A percentile compares a stretch with the other conserved stretches of the same genome.
phyloP scores from a whole-genome alignment of 2,797 vertebrate genomes.

The Xenopus petersii region DNA sequence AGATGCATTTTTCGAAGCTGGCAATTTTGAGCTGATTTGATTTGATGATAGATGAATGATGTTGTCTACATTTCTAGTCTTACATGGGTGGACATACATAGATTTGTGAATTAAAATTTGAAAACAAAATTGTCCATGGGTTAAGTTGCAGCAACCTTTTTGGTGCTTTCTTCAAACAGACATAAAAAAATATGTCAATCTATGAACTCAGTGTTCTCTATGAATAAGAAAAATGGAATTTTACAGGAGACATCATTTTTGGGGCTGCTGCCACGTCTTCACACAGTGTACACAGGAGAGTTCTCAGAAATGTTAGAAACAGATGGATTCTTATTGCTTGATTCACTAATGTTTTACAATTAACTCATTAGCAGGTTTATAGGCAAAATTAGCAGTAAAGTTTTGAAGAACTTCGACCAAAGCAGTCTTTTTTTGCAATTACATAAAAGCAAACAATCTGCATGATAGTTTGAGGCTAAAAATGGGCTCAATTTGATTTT shows the following conservation, averaged over 20 bases:
- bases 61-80: too few relatives aligned
- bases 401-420: conserved; percentile 71
- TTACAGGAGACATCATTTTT: conserved; percentile 50
- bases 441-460: conserved; percentile 66
- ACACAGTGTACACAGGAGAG: conserved; percentile 69
- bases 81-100: too few relatives aligned
- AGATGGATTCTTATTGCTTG: conserved; percentile 74
- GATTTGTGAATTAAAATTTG: too few relatives aligned
- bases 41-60: too few relatives aligned
- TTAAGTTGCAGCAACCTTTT: too few relatives aligned
- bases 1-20: too few relatives aligned
- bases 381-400: conserved; percentile 73
- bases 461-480: conserved; percentile 69
- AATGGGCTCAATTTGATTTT: conserved; percentile 63
- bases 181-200: too few relatives aligned
- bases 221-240: background rate
- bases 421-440: conserved; percentile 65
- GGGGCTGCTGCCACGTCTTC: conserved; percentile 48
- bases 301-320: conserved; percentile 67
- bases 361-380: conserved; percentile 77
- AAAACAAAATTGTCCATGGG: too few relatives aligned
- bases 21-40: too few relatives aligned
- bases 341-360: conserved; percentile 73
- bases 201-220: background rate
- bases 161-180: too few relatives aligned